Evolutionary conservation across 2,797 vertebrate species (phyloP).

Genomic region (Sebastes ruberrimus): DNA sequence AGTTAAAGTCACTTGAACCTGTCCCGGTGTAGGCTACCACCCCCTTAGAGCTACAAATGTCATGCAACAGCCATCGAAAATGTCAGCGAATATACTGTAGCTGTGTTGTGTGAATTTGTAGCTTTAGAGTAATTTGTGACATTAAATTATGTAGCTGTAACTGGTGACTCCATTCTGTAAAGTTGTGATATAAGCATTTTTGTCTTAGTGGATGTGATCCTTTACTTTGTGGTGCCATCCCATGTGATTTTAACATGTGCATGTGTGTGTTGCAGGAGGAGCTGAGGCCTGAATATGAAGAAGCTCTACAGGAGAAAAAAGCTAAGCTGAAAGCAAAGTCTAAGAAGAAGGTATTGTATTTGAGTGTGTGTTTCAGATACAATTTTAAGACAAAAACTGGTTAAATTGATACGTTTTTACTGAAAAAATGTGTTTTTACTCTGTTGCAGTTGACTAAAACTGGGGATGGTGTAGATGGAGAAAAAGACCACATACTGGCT

Average conservation of each 20-base stretch:
- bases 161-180: neutral
- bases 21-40: neutral
- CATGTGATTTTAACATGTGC: neutral
- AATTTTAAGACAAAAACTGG: neutral
- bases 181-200: neutral
- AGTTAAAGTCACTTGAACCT: neutral
- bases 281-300: constrained; percentile 94
- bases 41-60: neutral
- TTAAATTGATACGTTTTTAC: neutral
- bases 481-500: constrained; percentile 78
- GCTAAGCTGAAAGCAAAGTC: constrained; percentile 77
- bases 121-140: neutral
- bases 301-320: constrained; percentile 89
- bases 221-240: neutral
- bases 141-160: neutral
- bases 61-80: neutral
- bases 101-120: neutral
- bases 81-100: neutral
- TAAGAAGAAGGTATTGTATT: constrained; percentile 62
- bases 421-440: neutral
- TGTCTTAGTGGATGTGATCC: rapidly evolving
- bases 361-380: neutral
- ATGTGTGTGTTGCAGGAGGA: constrained; percentile 84
- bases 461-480: constrained; percentile 64
- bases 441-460: constrained; percentile 47